phyloP scores from a whole-genome alignment of 2,797 vertebrate genomes.

The Philypnodon macrostomus region DNA sequence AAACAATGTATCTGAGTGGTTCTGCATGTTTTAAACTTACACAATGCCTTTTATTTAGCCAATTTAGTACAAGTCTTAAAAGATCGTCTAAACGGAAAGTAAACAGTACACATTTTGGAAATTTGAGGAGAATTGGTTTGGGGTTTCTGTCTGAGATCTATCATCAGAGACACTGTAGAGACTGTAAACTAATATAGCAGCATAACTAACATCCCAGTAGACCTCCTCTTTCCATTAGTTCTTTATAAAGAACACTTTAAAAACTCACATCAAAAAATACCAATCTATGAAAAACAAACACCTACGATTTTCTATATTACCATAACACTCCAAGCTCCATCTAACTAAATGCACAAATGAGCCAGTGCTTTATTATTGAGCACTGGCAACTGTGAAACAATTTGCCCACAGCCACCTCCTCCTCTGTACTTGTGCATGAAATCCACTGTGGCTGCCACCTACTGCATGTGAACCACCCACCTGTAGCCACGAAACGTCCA shows the following conservation, averaged over 20 bases:
- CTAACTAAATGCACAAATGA: conserved; percentile 50
- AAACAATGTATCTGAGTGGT: too few species aligned
- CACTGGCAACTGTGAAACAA: conserved; percentile 60
- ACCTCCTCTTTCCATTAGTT: conserved; percentile 8
- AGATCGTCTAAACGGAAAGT: neutral
- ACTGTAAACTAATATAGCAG: conserved; percentile 6
- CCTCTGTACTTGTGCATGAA: conserved; percentile 64
- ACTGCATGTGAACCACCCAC: conserved; percentile 69
- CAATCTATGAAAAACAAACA: conserved; percentile 42
- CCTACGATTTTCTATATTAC: conserved; percentile 45
- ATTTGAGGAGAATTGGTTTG: neutral
- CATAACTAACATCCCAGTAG: conserved; percentile 2
- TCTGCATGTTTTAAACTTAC: neutral
- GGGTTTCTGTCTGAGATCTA: neutral
- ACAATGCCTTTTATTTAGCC: neutral
- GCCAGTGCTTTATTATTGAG: conserved; percentile 52
- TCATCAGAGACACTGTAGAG: neutral
- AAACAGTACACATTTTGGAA: neutral
- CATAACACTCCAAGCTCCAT: conserved; percentile 49
- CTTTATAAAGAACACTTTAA: conserved; percentile 21
- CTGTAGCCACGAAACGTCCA: conserved; percentile 69
- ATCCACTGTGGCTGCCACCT: conserved; percentile 69
- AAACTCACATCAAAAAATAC: conserved; percentile 34
- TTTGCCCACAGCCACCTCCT: conserved; percentile 69
- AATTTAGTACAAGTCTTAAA: neutral